Conservation (phyloP, 2,888 invertebrate species). For the Leptopterna dolabrata region DNA sequence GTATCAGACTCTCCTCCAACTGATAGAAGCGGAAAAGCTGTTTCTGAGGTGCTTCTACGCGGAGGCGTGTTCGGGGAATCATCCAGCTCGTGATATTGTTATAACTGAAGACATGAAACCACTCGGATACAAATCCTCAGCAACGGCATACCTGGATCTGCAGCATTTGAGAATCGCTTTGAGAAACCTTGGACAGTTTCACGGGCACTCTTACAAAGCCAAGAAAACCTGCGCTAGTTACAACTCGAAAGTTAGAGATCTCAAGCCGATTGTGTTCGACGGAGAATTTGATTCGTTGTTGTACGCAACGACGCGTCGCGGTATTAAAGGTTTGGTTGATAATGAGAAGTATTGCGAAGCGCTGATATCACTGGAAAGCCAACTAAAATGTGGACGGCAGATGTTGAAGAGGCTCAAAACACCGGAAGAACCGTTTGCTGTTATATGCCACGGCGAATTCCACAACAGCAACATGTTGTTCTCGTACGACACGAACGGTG, state of each 20-base stretch:
- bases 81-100: conserved; percentile 58
- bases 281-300: conserved; percentile 20
- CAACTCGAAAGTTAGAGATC: not conserved
- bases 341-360: not conserved
- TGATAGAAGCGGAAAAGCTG: conserved; percentile 51
- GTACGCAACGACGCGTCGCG: not conserved
- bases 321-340: not conserved
- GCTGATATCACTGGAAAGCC: not conserved
- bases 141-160: conserved; percentile 62
- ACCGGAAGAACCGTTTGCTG: conserved; percentile 60
- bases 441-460: conserved; percentile 67
- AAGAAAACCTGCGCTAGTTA: conserved; percentile 61
- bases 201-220: conserved; percentile 65
- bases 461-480: conserved; percentile 67
- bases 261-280: conserved; percentile 20
- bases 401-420: not conserved
- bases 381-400: not conserved
- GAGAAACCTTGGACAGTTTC: conserved; percentile 64
- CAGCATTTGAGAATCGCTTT: conserved; percentile 63
- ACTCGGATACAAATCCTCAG: conserved; percentile 62
- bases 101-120: conserved; percentile 64
- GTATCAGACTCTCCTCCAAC: conserved; percentile 60
- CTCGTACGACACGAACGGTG: conserved; percentile 64
- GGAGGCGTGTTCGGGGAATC: conserved; percentile 32
- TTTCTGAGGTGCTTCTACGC: conserved; percentile 60